Percentiles rank a stretch among this genome's conserved stretches.
Conservation (phyloP, 2,888 invertebrate species). For the Spicauda simplicius region DNA sequence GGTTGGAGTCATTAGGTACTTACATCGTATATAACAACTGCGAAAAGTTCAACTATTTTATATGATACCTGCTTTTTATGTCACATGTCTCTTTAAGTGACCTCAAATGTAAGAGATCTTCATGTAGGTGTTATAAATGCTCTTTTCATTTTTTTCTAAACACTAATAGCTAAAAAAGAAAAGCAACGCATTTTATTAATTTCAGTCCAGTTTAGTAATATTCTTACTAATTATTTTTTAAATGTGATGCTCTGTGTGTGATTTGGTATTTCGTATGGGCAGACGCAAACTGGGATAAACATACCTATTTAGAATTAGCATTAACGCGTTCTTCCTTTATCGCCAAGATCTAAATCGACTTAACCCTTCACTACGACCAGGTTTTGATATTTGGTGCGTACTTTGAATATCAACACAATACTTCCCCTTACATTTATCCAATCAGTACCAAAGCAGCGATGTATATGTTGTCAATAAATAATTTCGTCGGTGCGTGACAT, state of each 20-base stretch:
- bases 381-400: conserved; percentile 37
- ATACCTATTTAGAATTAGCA: conserved; percentile 68
- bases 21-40: no score
- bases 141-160: no score
- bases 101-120: no score
- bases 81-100: no score
- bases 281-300: not conserved
- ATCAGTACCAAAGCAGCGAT: conserved; percentile 50
- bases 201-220: no score
- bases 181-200: no score
- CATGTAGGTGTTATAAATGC: no score
- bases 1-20: no score
- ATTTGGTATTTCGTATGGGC: not conserved
- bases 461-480: conserved; percentile 47
- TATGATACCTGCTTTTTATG: no score
- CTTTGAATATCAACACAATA: conserved; percentile 9
- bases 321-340: conserved; percentile 62
- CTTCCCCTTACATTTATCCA: not conserved
- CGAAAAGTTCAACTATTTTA: no score
- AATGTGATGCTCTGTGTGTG: not conserved
- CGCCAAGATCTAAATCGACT: conserved; percentile 77
- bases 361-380: conserved; percentile 55
- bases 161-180: no score
- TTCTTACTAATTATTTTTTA: no score
- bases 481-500: conserved; percentile 37